These are phyloP conservation scores for Campylomormyrus numenius DNA, from an alignment of 2,113 vertebrate species.

Conservation along the genomic window DNA sequence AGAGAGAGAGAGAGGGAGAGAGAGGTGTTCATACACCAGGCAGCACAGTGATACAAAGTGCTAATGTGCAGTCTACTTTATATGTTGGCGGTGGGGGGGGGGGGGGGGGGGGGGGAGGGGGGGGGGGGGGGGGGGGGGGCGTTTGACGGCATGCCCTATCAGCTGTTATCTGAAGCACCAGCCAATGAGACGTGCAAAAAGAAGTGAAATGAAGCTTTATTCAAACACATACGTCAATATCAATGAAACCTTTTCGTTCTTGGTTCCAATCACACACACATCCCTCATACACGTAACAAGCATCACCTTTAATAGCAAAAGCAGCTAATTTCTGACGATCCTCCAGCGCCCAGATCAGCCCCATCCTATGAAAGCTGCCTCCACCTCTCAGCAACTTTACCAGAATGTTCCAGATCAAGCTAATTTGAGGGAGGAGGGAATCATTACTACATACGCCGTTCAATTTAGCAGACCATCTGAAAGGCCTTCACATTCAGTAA, in stretches of 20 bases:
- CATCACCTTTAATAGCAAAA: not conserved
- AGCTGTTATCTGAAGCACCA: slow-evolving; percentile 54
- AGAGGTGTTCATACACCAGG: slow-evolving; percentile 40
- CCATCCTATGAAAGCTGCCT: not conserved
- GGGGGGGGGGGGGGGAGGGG: slow-evolving; percentile 44
- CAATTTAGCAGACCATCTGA: not conserved
- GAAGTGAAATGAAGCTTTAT: slow-evolving; percentile 54
- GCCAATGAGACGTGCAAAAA: slow-evolving; percentile 50
- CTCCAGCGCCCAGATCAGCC: not conserved
- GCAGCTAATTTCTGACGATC: not conserved
- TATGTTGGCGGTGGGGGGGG: slow-evolving; percentile 49
- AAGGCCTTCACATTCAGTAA: not conserved
- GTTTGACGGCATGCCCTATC: slow-evolving; percentile 58
- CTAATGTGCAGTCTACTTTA: slow-evolving; percentile 37
- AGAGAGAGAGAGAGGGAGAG: slow-evolving; percentile 2
- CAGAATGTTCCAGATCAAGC: not conserved
- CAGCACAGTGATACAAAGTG: slow-evolving; percentile 45
- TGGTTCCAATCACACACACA: not conserved
- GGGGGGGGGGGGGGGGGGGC: slow-evolving; percentile 46
- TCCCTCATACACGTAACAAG: not conserved
- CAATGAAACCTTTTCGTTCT: not conserved
- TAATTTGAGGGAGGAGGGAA: not conserved
- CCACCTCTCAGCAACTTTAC: not conserved
- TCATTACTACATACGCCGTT: not conserved
- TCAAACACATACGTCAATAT: slow-evolving; percentile 13